Conservation (phyloP, 1,140 invertebrate species). For the Diplogasteroides magnus region DNA sequence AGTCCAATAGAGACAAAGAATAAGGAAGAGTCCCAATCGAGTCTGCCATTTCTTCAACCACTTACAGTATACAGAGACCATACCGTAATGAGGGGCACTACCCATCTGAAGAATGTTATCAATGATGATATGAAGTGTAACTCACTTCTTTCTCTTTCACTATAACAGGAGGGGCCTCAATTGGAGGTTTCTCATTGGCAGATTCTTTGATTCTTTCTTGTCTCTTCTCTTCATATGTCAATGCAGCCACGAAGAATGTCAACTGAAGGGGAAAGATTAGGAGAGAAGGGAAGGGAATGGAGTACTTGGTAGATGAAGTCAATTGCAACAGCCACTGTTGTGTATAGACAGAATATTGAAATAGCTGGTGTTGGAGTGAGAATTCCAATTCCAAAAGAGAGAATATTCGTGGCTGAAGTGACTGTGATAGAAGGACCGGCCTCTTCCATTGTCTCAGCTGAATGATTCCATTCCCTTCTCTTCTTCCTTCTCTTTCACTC, state of each 20-base stretch:
- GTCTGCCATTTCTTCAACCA: constrained; percentile 30
- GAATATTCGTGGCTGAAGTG: constrained; percentile 31
- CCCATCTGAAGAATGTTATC: no score
- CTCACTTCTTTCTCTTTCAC: not conserved
- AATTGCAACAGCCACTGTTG: constrained; percentile 20
- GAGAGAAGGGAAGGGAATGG: not conserved
- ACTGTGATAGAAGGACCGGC: constrained; percentile 37
- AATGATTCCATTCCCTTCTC: constrained; percentile 10
- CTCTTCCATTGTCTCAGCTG: constrained; percentile 37
- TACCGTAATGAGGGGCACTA: constrained; percentile 22
- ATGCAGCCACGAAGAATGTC: constrained; percentile 34
- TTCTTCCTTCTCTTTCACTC: constrained; percentile 8
- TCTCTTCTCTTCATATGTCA: constrained; percentile 29
- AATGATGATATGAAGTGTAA: no score
- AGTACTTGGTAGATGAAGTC: constrained; percentile 36
- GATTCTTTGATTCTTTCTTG: constrained; percentile 9
- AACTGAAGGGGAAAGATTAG: constrained; percentile 8
- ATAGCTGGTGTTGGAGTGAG: constrained; percentile 35
- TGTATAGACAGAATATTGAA: constrained; percentile 34
- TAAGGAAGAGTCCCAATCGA: constrained; percentile 12
- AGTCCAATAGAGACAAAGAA: constrained; percentile 28
- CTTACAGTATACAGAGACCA: constrained; percentile 27
- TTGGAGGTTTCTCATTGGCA: constrained; percentile 2
- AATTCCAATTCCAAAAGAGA: constrained; percentile 32
- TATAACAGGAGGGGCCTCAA: not conserved